Evolutionary conservation across 2,888 invertebrate genomes (phyloP).

Genomic region (Neocrepidodera transversa): DNA sequence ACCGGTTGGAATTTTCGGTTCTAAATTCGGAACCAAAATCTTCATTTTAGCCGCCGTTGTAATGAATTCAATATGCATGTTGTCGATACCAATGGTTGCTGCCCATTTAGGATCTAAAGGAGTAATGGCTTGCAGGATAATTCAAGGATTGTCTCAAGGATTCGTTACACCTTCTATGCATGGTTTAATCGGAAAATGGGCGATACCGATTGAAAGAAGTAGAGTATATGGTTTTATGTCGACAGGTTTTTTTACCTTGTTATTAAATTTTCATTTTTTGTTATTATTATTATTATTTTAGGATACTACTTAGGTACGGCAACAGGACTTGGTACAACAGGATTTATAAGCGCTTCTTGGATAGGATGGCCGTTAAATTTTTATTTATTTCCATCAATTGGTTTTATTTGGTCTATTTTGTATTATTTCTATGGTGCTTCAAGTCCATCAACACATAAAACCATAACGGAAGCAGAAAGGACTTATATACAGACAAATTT

Average conservation of each 20-base stretch:
- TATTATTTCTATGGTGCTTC: background rate
- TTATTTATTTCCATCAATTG: slow-evolving; percentile 2
- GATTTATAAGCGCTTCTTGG: slow-evolving; percentile 13
- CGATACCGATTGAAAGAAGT: background rate
- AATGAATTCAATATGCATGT: background rate
- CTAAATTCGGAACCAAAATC: slow-evolving; percentile 3
- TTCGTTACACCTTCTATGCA: background rate
- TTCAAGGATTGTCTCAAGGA: slow-evolving; percentile 15
- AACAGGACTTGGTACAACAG: background rate
- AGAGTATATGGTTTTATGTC: background rate
- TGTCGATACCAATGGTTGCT: slow-evolving; percentile 1
- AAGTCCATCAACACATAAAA: background rate
- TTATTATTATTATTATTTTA: background rate
- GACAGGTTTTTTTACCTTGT: background rate
- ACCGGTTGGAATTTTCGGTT: slow-evolving; percentile 1
- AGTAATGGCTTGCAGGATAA: slow-evolving; percentile 14
- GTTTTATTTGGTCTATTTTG: background rate
- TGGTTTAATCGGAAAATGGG: slow-evolving; percentile 9
- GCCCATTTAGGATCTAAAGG: slow-evolving; percentile 10
- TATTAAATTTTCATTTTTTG: too few relatives aligned
- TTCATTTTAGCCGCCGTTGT: slow-evolving; percentile 4
- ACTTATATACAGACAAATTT: slow-evolving; percentile 1
- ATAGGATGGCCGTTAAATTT: slow-evolving; percentile 10
- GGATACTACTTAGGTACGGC: slow-evolving; percentile 1
- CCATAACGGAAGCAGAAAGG: slow-evolving; percentile 1